Evolutionary conservation across 2,113 vertebrate genomes (phyloP).

Genomic region (Muntiacus muntjak): DNA sequence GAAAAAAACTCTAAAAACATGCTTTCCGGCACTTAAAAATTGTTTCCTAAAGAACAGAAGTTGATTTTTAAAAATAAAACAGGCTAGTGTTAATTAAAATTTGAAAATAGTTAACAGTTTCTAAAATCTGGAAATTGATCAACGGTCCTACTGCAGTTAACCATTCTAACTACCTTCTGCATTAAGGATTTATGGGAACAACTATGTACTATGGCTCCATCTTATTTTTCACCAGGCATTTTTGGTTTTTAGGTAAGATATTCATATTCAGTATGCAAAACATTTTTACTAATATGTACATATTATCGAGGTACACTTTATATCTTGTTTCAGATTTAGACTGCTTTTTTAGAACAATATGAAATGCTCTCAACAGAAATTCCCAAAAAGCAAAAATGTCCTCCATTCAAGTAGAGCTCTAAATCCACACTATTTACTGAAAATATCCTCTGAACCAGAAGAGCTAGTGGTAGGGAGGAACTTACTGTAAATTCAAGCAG

Average conservation of each 20-base stretch:
- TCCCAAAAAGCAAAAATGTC: constrained; percentile 16
- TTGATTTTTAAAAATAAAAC: background rate
- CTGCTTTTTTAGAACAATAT: constrained; percentile 5
- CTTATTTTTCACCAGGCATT: background rate
- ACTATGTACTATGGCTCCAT: background rate
- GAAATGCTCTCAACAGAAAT: background rate
- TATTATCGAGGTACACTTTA: background rate
- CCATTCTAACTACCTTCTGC: background rate
- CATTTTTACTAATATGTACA: constrained; percentile 4
- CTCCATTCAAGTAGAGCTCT: background rate
- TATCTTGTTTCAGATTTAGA: background rate
- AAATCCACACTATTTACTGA: constrained; percentile 50
- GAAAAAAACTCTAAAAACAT: background rate
- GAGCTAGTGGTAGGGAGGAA: constrained; percentile 57
- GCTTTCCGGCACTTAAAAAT: background rate
- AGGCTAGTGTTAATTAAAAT: background rate
- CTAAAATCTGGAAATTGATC: background rate
- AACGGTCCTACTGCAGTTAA: background rate
- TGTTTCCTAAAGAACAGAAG: background rate
- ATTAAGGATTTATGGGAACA: background rate
- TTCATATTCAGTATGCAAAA: constrained; percentile 30
- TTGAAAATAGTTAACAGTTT: background rate
- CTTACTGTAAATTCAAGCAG: constrained; percentile 60
- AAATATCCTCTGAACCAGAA: constrained; percentile 51
- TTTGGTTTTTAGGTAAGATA: background rate